Conservation (phyloP, 2,888 invertebrate genomes). For the Physocephala rufipes region DNA sequence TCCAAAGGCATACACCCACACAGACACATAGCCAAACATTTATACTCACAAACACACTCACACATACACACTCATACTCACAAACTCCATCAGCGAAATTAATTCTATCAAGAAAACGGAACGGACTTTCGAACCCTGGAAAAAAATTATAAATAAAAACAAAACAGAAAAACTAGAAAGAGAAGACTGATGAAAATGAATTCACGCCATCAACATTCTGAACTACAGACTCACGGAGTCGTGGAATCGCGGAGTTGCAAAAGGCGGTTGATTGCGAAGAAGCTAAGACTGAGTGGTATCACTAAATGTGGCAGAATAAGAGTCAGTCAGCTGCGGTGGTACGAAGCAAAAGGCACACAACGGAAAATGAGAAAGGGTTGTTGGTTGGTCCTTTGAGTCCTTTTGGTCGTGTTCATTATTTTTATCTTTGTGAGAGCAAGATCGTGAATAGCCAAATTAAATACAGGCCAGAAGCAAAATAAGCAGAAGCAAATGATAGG, state of each 20-base stretch:
- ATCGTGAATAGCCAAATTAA: conserved; percentile 27
- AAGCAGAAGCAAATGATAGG: too few relatives aligned
- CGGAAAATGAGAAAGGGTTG: conserved; percentile 32
- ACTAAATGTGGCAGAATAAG: conserved; percentile 8
- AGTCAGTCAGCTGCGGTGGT: conserved; percentile 23
- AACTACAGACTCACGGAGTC: neutral
- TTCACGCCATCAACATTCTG: conserved; percentile 48
- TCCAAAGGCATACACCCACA: conserved; percentile 36
- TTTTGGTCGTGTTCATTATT: conserved; percentile 49
- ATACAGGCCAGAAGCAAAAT: neutral
- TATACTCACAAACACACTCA: conserved; percentile 30
- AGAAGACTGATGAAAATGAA: conserved; percentile 48
- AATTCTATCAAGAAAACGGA: too few relatives aligned
- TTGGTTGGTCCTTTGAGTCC: conserved; percentile 15
- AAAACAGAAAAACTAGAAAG: neutral
- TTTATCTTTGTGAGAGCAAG: conserved; percentile 44
- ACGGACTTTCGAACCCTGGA: too few relatives aligned
- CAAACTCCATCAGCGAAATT: conserved; percentile 3
- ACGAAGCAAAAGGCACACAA: conserved; percentile 23
- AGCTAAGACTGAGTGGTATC: neutral
- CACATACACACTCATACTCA: conserved; percentile 41
- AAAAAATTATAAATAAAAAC: neutral
- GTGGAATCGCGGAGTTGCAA: neutral
- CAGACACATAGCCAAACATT: conserved; percentile 40
- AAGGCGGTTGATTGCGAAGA: too few relatives aligned